phyloP scores from a whole-genome alignment of 2,888 invertebrate species.

The Brachypalpus laphriformis region DNA sequence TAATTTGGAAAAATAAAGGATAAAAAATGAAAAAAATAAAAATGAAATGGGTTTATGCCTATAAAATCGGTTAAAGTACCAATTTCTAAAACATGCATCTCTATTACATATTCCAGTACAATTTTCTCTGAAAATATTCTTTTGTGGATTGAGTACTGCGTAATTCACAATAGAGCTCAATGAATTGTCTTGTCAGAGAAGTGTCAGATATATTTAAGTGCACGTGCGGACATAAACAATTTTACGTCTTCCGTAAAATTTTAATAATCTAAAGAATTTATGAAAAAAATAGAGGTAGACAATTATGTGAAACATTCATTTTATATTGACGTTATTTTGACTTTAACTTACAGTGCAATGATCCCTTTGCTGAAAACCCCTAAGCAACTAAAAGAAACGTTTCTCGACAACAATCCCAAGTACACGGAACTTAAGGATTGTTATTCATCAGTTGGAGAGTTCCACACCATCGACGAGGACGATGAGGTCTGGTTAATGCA shows the following conservation, averaged over 20 bases:
- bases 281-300: too few species aligned
- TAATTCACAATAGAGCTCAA: neutral
- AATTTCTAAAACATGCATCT: neutral
- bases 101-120: neutral
- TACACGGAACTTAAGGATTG: slow-evolving; percentile 70
- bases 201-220: neutral
- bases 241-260: neutral
- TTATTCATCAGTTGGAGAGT: slow-evolving; percentile 68
- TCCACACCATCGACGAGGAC: slow-evolving; percentile 73
- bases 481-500: slow-evolving; percentile 78
- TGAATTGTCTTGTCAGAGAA: neutral
- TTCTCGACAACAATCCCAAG: slow-evolving; percentile 68
- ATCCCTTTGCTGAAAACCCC: neutral
- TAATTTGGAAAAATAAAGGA: too few species aligned
- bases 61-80: too few species aligned
- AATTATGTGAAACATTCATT: too few species aligned
- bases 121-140: neutral
- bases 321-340: too few species aligned
- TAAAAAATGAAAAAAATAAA: too few species aligned
- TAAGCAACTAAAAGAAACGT: slow-evolving; percentile 36
- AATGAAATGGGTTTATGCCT: too few species aligned
- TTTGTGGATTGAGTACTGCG: too few species aligned
- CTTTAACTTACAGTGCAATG: slow-evolving; percentile 14
- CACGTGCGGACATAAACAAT: slow-evolving; percentile 31
- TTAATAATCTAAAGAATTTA: slow-evolving; percentile 3